Evolutionary conservation across 2,113 vertebrate species (phyloP), one percentile per base, ranked within the genome.

Genomic region (Xiphophorus maculatus): DNA sequence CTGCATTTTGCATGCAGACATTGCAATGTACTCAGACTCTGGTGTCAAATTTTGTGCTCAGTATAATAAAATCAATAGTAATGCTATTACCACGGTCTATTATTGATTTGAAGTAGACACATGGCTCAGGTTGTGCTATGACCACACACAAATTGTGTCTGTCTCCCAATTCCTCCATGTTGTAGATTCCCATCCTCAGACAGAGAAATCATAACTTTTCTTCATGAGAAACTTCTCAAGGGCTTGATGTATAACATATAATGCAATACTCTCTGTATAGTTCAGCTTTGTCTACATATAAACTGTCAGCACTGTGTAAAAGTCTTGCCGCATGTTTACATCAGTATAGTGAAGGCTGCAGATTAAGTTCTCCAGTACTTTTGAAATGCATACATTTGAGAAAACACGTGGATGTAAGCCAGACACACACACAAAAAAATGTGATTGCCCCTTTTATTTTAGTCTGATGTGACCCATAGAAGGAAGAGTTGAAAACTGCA

Each of bases 31-130:
- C 48, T 73, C 68, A 32, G 68, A 76, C 61, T 69, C 19, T 5
- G 63, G 58, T 89, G 81, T 40, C 61, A 84, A 81, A 68, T 81
- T 86, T 86, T 60, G 70, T 83, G 76, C 74, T 79, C 74, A 77
- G 75, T 80, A 71, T 87, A 86, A 90, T 86, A 89, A 88, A 87
- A 88, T 75, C 88, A 88, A 90, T 90, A 81, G 88, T 89, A 89
- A 66, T 85, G 77, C 74, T 78, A 48, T 73, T 74, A 86, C 84
- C 71, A 82, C 5, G 40, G 51, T 83, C 69, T 85, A 75, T 85
- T 85, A 81, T 33, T 72, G 72, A 73, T 85, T 76, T 58, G 64
- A 77, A 66, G 69, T 64, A 81, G 48, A 33, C 87, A 88, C 90
- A 82, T 89, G 89, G 87, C 80, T 89, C 79, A 77, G 58, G 84